Percentiles rank a stretch among this genome's conserved stretches.
phyloP scores from a whole-genome alignment of 2,113 vertebrate genomes.

The Hypomesus transpacificus region DNA sequence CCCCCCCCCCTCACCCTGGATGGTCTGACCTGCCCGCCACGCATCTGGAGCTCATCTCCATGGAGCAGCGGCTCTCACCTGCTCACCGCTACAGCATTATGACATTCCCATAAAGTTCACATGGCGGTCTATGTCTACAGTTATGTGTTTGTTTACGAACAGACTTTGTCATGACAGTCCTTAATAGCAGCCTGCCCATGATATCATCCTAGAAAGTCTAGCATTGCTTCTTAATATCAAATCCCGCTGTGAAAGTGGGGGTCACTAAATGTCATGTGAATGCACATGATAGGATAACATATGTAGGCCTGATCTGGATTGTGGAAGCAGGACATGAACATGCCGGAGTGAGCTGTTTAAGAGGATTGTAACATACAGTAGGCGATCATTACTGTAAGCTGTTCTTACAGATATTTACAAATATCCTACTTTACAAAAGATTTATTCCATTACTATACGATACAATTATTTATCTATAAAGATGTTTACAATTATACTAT shows the following conservation, averaged over 20 bases:
- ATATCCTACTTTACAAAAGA: too few species aligned
- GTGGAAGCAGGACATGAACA: too few species aligned
- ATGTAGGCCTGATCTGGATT: neutral
- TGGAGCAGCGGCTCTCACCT: conserved; percentile 9
- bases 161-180: neutral
- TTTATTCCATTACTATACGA: too few species aligned
- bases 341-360: too few species aligned
- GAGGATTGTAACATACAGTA: too few species aligned
- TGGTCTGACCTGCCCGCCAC: conserved; percentile 23
- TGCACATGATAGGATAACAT: neutral
- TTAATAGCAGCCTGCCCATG: neutral
- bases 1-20: too few species aligned
- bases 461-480: too few species aligned
- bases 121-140: neutral
- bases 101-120: conserved; percentile 17
- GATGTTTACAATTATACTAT: too few species aligned
- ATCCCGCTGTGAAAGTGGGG: neutral
- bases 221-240: neutral
- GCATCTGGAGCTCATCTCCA: conserved; percentile 68
- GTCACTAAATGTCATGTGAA: neutral
- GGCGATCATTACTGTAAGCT: too few species aligned
- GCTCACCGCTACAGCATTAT: conserved; percentile 44
- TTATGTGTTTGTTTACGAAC: neutral
- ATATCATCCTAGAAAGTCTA: neutral
- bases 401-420: too few species aligned